These are phyloP conservation scores for Lepus europaeus DNA, from an alignment of 2,113 vertebrate genomes.

Conservation along the genomic window DNA sequence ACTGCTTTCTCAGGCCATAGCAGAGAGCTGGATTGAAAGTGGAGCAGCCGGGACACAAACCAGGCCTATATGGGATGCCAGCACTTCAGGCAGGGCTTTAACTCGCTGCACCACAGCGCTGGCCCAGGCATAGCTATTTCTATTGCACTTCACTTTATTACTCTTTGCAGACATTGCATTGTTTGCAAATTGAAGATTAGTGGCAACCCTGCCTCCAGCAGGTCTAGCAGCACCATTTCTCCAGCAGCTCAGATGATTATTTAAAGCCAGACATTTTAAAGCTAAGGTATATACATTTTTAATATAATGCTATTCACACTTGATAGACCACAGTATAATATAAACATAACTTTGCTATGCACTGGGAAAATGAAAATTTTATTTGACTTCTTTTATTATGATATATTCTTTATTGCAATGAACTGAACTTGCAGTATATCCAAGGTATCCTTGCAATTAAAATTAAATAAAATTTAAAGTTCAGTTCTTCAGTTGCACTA, in stretches of 20 bases:
- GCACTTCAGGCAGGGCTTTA: no score
- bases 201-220: background rate
- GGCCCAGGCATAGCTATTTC: no score
- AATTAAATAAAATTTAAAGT: constrained; percentile 34
- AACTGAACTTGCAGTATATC: background rate
- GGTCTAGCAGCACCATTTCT: background rate
- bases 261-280: background rate
- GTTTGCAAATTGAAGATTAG: background rate
- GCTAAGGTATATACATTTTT: background rate
- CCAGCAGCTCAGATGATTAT: background rate
- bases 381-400: background rate
- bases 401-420: background rate
- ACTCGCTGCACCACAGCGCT: no score
- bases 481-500: background rate
- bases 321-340: background rate
- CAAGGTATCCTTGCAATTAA: background rate
- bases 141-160: background rate
- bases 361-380: background rate
- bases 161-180: background rate
- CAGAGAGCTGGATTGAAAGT: no score
- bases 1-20: no score
- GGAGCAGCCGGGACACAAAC: no score
- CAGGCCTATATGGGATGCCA: no score
- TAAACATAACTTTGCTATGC: background rate
- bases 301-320: background rate